A percentile compares a stretch with the other conserved stretches of the same genome.
Conservation (phyloP, 2,113 vertebrate species). For the Pseudonaja textilis region DNA sequence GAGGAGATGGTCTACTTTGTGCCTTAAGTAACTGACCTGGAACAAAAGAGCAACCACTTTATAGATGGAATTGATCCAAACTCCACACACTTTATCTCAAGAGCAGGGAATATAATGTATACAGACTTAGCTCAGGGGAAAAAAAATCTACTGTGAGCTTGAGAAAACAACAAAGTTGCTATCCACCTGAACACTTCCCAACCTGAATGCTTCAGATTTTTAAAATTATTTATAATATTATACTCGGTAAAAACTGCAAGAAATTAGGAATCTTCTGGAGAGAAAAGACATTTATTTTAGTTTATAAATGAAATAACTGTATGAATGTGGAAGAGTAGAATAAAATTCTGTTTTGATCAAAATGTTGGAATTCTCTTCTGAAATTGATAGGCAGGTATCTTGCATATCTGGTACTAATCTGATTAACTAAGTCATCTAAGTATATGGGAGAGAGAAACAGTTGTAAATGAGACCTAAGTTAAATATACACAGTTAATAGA, state of each 20-base stretch:
- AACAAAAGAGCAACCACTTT: constrained; percentile 38
- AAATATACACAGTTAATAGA: not conserved
- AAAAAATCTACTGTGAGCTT: not conserved
- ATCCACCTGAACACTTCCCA: not conserved
- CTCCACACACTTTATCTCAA: not conserved
- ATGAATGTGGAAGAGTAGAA: not conserved
- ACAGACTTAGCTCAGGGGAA: constrained; percentile 17
- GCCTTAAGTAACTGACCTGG: constrained; percentile 41
- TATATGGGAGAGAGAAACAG: not conserved
- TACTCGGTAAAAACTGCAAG: not conserved
- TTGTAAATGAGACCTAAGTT: not conserved
- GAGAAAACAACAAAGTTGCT: not conserved
- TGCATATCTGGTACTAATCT: not conserved
- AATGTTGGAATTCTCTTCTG: not conserved
- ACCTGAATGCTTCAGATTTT: not conserved
- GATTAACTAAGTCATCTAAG: not conserved
- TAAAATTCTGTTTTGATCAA: not conserved
- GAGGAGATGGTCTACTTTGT: constrained; percentile 42
- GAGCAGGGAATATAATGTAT: not conserved
- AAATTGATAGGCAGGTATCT: not conserved
- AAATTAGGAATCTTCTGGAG: not conserved
- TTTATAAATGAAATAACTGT: not conserved
- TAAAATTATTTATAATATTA: not conserved
- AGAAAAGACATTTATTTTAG: not conserved
- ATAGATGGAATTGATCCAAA: constrained; percentile 40